These are phyloP conservation scores for Crypturellus undulatus DNA, from an alignment of 2,113 vertebrate species.

Conservation along the genomic window DNA sequence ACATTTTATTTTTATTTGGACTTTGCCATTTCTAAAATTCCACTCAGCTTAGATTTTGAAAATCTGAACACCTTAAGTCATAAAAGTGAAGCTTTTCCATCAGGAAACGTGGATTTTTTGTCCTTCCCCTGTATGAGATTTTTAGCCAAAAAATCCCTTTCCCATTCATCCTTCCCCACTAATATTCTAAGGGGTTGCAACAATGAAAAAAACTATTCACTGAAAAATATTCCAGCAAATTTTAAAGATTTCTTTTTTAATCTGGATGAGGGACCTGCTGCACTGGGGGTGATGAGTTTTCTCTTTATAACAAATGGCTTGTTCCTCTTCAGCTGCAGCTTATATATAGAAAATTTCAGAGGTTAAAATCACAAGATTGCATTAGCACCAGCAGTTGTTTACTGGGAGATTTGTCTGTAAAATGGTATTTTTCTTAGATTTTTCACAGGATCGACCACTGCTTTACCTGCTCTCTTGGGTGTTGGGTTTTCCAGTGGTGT, in stretches of 20 bases:
- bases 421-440: not conserved
- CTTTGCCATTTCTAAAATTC: not conserved
- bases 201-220: slow-evolving; percentile 47
- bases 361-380: slow-evolving; percentile 59
- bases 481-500: slow-evolving; percentile 24
- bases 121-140: not conserved
- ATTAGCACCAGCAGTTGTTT: slow-evolving; percentile 46
- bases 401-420: slow-evolving; percentile 42
- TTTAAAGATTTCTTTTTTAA: slow-evolving; percentile 31
- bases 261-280: slow-evolving; percentile 48
- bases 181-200: slow-evolving; percentile 37
- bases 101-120: not conserved
- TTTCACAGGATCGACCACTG: slow-evolving; percentile 43
- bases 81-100: not conserved
- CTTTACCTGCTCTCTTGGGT: slow-evolving; percentile 27
- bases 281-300: not conserved
- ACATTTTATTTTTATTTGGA: not conserved
- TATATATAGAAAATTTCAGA: slow-evolving; percentile 46
- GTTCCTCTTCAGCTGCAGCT: slow-evolving; percentile 51
- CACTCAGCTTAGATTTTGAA: not conserved
- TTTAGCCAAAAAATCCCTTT: not conserved
- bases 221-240: slow-evolving; percentile 58
- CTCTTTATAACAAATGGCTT: slow-evolving; percentile 48
- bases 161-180: slow-evolving; percentile 24
- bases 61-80: not conserved